Base-by-base conservation (phyloP, 2,888 invertebrate species). In the Rhodophaea formosa region DNA sequence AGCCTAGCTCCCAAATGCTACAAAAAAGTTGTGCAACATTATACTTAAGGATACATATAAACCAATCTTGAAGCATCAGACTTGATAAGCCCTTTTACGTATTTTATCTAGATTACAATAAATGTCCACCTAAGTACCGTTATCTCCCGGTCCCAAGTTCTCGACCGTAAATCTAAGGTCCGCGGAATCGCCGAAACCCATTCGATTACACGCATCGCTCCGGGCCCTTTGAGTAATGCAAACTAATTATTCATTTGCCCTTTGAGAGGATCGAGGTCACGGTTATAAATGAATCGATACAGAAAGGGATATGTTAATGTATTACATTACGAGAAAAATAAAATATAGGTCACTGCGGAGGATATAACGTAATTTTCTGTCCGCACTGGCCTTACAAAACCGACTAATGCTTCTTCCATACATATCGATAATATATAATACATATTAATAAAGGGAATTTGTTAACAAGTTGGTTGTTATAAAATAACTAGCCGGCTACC, bases 181-280 rank as follows among this genome's bases (percentile, higher is more conserved):
- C 29, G 10, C 46, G 17, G 43, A 42, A 43, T 23, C 23, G 53
- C 30, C 30, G 32, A 30, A 45, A 45, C 54, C 44, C 45, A 45
- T 54, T 45, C 45, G 54, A 54, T 54, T 54, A 45, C 44, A 30
- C 54, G 16, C 54, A 44, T 53, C 44, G 44, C 29, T 54, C 15
- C 23, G 8, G 44, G 10, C 30, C 44, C 54, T 54, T 45, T 54
- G 45, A 54, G 54, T 44, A 44, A 54, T 54, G 54, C 54, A 29
- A 30, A 45, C 54, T 54, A 54, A 54, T 54, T 54, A 54, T 32
- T 54, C 45, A 54, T 44, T 44, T 44, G 53, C 10, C 43, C 43
- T 53, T 43, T 29, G 32, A 30, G 14, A 39, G 53, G 29, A 54
- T 12, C 54, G 45, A 54, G 54, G 44, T 43, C 30, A 43, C 17